Evolutionary conservation across 2,888 invertebrate genomes (phyloP).

Genomic region (Petrolisthes manimaculis): DNA sequence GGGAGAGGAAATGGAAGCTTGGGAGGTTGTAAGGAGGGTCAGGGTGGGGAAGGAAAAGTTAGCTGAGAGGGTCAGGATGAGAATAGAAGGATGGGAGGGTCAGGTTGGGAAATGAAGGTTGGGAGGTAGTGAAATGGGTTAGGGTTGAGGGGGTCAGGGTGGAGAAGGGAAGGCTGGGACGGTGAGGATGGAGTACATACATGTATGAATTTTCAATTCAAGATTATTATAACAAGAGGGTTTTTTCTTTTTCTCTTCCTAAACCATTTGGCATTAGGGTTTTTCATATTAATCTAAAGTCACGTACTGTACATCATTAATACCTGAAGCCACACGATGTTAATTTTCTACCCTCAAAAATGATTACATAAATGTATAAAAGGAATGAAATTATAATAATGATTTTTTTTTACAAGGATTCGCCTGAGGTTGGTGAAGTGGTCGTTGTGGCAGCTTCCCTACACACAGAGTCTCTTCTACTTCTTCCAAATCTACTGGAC

Average conservation of each 20-base stretch:
- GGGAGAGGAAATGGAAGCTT: no score
- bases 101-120: neutral
- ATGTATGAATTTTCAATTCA: no score
- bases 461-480: slow-evolving; percentile 41
- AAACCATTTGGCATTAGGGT: no score
- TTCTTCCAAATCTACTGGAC: slow-evolving; percentile 44
- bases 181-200: neutral
- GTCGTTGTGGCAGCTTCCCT: slow-evolving; percentile 51
- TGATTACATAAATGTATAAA: no score
- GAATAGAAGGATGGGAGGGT: neutral
- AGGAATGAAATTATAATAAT: no score
- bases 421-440: slow-evolving; percentile 39
- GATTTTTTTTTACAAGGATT: slow-evolving; percentile 9
- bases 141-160: neutral
- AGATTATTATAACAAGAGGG: no score
- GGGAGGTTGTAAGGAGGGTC: neutral
- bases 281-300: no score
- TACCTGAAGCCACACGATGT: no score
- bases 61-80: neutral
- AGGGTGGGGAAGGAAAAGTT: neutral
- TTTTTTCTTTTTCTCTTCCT: no score
- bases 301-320: no score
- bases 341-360: no score
- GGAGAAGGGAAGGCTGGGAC: neutral
- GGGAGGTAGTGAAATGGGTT: no score